phyloP scores from a whole-genome alignment of 2,888 invertebrate species.

The Dione juno region DNA sequence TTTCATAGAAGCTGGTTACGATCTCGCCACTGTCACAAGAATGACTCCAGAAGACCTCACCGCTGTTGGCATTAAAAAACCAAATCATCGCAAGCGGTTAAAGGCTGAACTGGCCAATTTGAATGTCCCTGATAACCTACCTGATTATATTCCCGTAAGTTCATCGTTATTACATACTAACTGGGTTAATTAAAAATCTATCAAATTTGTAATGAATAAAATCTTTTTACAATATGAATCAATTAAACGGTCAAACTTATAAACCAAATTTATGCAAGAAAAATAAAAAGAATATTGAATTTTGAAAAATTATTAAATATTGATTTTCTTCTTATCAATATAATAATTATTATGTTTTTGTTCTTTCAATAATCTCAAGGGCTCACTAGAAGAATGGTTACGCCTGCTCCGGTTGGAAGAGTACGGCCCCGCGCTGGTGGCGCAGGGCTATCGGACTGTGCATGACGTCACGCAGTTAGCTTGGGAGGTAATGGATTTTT shows the following conservation, averaged over 20 bases:
- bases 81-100: slow-evolving; percentile 96
- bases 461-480: slow-evolving; percentile 97
- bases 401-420: slow-evolving; percentile 94
- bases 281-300: neutral
- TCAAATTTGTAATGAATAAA: too few species aligned
- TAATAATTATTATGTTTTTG: too few species aligned
- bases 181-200: too few species aligned
- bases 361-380: slow-evolving; percentile 79
- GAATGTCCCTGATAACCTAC: slow-evolving; percentile 96
- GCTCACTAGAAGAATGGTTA: slow-evolving; percentile 97
- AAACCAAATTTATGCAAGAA: neutral
- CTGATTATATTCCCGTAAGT: slow-evolving; percentile 95
- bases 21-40: slow-evolving; percentile 98
- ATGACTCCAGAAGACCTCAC: slow-evolving; percentile 99
- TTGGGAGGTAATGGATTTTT: slow-evolving; percentile 88
- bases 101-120: slow-evolving; percentile 98
- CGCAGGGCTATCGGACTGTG: slow-evolving; percentile 96
- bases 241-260: too few species aligned
- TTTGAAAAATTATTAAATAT: neutral
- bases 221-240: too few species aligned
- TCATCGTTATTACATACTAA: too few species aligned
- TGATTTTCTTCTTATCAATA: neutral
- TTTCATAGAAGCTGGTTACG: slow-evolving; percentile 97
- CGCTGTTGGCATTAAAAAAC: slow-evolving; percentile 96
- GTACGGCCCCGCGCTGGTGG: slow-evolving; percentile 94